Percentiles rank a stretch among this genome's conserved stretches.
phyloP scores from a whole-genome alignment of 2,113 vertebrate species.

The Noturus placidus region DNA sequence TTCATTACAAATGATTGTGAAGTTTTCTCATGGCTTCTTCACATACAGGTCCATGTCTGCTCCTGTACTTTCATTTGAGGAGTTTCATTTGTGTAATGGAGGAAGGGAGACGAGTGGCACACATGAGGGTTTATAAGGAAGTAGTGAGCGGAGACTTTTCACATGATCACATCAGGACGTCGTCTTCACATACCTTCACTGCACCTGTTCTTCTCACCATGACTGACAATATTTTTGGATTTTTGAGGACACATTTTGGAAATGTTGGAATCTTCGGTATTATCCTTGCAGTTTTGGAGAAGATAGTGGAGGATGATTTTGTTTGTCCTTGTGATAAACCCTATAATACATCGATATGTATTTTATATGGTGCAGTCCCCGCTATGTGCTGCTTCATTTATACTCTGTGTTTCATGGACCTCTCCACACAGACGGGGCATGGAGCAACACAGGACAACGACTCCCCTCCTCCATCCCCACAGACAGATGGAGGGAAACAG shows the following conservation, averaged over 20 bases:
- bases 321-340: background rate
- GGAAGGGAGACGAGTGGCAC: background rate
- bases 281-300: background rate
- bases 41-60: background rate
- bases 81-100: background rate
- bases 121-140: background rate
- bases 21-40: background rate
- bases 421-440: background rate
- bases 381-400: background rate
- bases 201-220: background rate
- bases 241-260: background rate
- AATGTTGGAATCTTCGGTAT: background rate
- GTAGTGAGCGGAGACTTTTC: background rate
- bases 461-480: too few species aligned
- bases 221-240: background rate
- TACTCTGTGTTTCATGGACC: background rate
- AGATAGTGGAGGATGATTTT: background rate
- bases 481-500: too few species aligned
- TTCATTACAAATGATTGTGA: too few species aligned
- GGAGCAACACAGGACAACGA: background rate
- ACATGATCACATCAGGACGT: too few species aligned
- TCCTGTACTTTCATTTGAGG: background rate
- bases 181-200: background rate
- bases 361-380: background rate
- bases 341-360: background rate